These are phyloP conservation scores for Microhierax caerulescens DNA, from an alignment of 2,797 vertebrate genomes.

Conservation along the genomic window DNA sequence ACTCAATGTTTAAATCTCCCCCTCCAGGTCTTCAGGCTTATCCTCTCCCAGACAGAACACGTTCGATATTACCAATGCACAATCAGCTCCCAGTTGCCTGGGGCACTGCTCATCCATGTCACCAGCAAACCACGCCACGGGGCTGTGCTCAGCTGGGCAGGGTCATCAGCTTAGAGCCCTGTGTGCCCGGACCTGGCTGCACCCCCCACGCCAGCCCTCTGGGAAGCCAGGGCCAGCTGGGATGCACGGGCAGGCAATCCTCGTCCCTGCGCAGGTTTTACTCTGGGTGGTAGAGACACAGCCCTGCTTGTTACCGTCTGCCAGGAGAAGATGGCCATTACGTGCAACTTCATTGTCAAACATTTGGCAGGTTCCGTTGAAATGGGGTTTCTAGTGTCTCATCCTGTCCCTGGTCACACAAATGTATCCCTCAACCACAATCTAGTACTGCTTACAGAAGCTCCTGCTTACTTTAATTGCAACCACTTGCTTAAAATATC, in stretches of 20 bases:
- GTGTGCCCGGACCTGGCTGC: not conserved
- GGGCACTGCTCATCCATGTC: accelerated
- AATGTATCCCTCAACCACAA: not conserved
- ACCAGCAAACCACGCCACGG: accelerated
- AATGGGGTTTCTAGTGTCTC: not conserved
- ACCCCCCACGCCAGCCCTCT: not conserved
- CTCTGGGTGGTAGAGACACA: accelerated
- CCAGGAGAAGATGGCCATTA: not conserved
- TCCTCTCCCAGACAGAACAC: not conserved
- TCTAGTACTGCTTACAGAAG: not conserved
- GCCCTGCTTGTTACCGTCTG: not conserved
- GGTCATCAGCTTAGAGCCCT: not conserved
- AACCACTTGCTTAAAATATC: not conserved
- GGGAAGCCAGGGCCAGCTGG: not conserved
- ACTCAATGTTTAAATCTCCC: not conserved
- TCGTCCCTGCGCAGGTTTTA: not conserved
- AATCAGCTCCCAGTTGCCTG: not conserved
- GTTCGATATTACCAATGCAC: not conserved
- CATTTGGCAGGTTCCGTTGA: not conserved
- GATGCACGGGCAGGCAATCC: not conserved
- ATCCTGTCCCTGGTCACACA: not conserved
- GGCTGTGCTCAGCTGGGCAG: not conserved
- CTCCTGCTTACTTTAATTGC: not conserved
- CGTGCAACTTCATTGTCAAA: not conserved
- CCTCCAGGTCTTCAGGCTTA: not conserved